Conservation (phyloP, 2,113 vertebrate species). For the Dissostichus mawsoni region DNA sequence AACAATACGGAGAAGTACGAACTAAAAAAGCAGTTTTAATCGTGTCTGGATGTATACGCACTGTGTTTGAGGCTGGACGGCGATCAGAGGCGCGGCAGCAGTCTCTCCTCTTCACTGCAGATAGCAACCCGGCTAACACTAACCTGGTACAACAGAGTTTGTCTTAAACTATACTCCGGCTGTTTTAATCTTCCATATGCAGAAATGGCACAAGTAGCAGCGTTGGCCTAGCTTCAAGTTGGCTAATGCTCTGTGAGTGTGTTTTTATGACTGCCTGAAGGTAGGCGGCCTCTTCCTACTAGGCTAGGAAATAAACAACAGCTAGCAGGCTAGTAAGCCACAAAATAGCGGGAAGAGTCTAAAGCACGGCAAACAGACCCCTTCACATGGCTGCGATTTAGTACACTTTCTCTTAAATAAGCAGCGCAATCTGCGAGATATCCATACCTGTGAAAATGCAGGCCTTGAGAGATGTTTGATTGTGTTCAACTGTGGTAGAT, state of each 20-base stretch:
- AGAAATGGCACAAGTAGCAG: accelerated
- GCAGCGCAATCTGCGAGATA: background rate
- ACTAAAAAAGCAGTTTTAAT: background rate
- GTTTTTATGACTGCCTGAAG: background rate
- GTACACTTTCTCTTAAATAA: background rate
- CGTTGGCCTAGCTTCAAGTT: background rate
- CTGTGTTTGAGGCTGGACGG: constrained; percentile 43
- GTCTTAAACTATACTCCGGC: background rate
- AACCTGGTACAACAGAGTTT: background rate
- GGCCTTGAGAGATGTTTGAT: background rate
- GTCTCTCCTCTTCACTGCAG: constrained; percentile 2
- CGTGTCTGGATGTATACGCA: constrained; percentile 36
- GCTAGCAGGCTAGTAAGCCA: constrained; percentile 56
- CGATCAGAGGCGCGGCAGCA: constrained; percentile 1
- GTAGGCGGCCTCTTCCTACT: constrained; percentile 45
- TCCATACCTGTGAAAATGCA: constrained; percentile 59
- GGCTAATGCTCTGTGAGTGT: background rate
- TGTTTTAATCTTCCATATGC: background rate
- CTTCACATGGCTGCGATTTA: background rate
- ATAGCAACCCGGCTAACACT: constrained; percentile 53
- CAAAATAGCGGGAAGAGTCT: constrained; percentile 80
- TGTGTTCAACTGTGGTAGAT: constrained; percentile 32
- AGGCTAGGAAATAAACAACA: constrained; percentile 34
- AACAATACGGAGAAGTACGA: background rate
- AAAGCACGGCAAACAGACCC: constrained; percentile 12